These are phyloP conservation scores for Cyclopterus lumpus DNA, from an alignment of 2,797 vertebrate species.

Conservation along the genomic window DNA sequence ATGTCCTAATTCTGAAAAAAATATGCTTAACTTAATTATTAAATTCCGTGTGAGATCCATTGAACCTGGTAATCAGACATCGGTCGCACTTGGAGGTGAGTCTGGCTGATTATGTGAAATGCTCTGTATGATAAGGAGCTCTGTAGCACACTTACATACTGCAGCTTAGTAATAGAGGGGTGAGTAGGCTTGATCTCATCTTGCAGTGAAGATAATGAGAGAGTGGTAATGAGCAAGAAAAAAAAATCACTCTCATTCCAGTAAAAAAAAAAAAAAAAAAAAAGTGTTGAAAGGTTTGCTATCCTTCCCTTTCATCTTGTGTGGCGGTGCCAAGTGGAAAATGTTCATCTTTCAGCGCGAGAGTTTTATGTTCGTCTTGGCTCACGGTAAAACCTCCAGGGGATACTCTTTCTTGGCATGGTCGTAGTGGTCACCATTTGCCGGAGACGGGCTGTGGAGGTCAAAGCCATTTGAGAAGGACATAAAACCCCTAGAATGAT, in stretches of 20 bases:
- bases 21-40: constrained; percentile 29
- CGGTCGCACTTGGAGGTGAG: constrained; percentile 47
- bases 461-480: constrained; percentile 83
- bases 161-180: constrained; percentile 62
- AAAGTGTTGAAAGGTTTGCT: constrained; percentile 61
- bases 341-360: constrained; percentile 70
- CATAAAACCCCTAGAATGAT: constrained; percentile 75
- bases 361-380: constrained; percentile 76
- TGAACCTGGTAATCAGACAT: constrained; percentile 53
- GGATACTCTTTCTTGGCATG: constrained; percentile 77
- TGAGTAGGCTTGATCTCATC: constrained; percentile 64
- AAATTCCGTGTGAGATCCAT: constrained; percentile 43
- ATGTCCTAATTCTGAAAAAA: constrained; percentile 8
- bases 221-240: constrained; percentile 64
- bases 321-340: constrained; percentile 73
- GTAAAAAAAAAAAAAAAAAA: constrained; percentile 7
- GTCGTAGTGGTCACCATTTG: constrained; percentile 78
- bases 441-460: constrained; percentile 73
- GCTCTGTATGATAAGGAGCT: constrained; percentile 52
- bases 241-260: constrained; percentile 44
- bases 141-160: constrained; percentile 39
- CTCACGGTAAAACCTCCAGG: constrained; percentile 63
- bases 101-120: constrained; percentile 54
- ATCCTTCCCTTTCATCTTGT: constrained; percentile 61
- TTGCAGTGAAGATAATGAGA: constrained; percentile 69